Evolutionary conservation across 92 coral and sea anemone genomes (phyloP), one percentile per base, ranked within the genome.

Genomic region (Siderastrea radians): DNA sequence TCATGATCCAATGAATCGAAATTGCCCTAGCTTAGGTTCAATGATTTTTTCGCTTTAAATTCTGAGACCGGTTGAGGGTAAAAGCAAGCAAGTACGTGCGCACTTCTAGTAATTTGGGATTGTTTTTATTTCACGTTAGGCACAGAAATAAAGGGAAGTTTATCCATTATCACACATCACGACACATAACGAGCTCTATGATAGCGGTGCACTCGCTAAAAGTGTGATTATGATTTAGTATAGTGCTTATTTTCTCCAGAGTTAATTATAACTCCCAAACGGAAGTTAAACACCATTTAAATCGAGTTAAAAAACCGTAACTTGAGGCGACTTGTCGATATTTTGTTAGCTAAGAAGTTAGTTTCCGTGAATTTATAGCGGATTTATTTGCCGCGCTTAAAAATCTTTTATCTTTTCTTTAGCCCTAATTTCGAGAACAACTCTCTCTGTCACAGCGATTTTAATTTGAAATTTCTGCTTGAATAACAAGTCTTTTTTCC

Each of bases 251-350:
- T 16, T 50, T 60, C 74, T 73, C 72, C 60, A 55, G 38, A 63
- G 54, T 74, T 84, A 60, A 84, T 84, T 74, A 84, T 26, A 74
- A 73, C 80, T 50, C 63, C 16, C 52, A 43, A 49, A 73, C 87
- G 87, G 87, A 84, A 84, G 87, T 73, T 73, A 74, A 60, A 84
- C 80, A 73, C 80, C 80, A 60, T 84, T 84, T 49, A 61, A 62
- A 84, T 74, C 67, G 44, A 62, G 81, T 74, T 74, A 68, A 63
- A 66, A 84, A 73, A 72, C 74, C 52, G n/a, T 74, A 73, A 84
- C 87, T 84, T 7, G 66, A 74, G 80, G 87, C 80, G 78, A 63
- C 38, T 26, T 13, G 60, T 61, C 59, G 44, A 81, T 79, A 9
- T 48, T 65, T 53, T 52, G 76, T 54, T 13, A 52, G 63, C 59